A percentile compares a stretch with the other conserved stretches of the same genome.
Evolutionary conservation across 2,888 invertebrate genomes (phyloP).

Genomic region (Hedya salicella): DNA sequence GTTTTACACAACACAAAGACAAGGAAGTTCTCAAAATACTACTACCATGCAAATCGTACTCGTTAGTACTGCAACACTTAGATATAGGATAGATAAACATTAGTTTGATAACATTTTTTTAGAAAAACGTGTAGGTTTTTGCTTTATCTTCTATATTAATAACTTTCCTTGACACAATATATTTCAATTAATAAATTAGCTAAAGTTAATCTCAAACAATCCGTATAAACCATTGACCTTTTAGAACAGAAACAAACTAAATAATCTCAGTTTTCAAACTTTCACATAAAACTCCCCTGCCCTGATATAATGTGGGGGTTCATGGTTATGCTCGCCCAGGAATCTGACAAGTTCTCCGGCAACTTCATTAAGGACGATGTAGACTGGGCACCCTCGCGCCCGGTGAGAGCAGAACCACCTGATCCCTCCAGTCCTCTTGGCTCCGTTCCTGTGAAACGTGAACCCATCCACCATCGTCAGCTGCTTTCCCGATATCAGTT

Average conservation of each 20-base stretch:
- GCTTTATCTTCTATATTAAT: too few relatives aligned
- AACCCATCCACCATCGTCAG: conserved; percentile 34
- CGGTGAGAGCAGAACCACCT: conserved; percentile 38
- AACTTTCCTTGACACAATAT: too few relatives aligned
- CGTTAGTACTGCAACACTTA: background rate
- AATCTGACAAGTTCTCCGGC: conserved; percentile 1
- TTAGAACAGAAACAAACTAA: too few relatives aligned
- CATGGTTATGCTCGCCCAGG: conserved; percentile 48
- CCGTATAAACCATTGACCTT: too few relatives aligned
- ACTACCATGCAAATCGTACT: background rate
- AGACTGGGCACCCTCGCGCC: conserved; percentile 28
- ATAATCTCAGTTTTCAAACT: background rate
- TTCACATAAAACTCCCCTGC: conserved; percentile 20
- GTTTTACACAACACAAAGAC: background rate
- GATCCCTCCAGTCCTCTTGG: conserved; percentile 21
- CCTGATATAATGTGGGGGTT: conserved; percentile 39
- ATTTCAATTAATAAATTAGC: too few relatives aligned
- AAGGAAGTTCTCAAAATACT: background rate
- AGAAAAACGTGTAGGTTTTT: too few relatives aligned
- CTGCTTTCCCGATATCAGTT: conserved; percentile 23
- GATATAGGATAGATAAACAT: too few relatives aligned
- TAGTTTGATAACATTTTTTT: too few relatives aligned
- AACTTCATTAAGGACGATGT: conserved; percentile 29
- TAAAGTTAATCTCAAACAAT: too few relatives aligned
- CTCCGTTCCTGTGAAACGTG: conserved; percentile 36